Evolutionary conservation across 2,888 invertebrate species (phyloP).

Genomic region (Helicoverpa assulta): DNA sequence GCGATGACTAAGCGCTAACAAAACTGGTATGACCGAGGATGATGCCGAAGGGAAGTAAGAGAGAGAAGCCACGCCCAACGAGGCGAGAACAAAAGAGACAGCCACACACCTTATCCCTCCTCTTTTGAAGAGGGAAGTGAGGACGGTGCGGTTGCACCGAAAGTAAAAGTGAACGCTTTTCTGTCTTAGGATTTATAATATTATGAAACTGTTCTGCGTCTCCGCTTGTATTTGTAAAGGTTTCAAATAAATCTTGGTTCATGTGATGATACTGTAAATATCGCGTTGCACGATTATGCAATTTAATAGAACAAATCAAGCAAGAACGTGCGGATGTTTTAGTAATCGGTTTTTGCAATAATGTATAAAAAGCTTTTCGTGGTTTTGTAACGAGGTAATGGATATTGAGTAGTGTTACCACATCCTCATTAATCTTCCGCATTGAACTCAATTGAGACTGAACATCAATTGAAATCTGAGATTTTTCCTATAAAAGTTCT

Average conservation of each 20-base stretch:
- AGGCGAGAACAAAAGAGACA: slow-evolving; percentile 70
- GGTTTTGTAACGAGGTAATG: slow-evolving; percentile 1
- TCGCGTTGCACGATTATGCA: slow-evolving; percentile 40
- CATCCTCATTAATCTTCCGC: slow-evolving; percentile 3
- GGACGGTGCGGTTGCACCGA: slow-evolving; percentile 77
- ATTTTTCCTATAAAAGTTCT: background rate
- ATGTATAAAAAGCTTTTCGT: slow-evolving; percentile 20
- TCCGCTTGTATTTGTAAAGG: slow-evolving; percentile 43
- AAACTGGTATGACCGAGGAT: slow-evolving; percentile 80
- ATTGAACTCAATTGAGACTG: background rate
- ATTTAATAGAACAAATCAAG: slow-evolving; percentile 28
- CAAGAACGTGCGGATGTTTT: slow-evolving; percentile 9
- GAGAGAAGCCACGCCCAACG: slow-evolving; percentile 63
- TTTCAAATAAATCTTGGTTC: slow-evolving; percentile 40
- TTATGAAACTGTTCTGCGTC: slow-evolving; percentile 72
- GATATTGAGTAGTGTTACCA: background rate
- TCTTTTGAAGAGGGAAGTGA: slow-evolving; percentile 79
- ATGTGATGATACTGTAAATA: slow-evolving; percentile 18
- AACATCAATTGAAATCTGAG: background rate
- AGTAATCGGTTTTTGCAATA: slow-evolving; percentile 33
- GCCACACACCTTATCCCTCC: slow-evolving; percentile 69
- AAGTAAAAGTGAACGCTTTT: slow-evolving; percentile 86
- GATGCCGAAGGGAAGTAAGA: slow-evolving; percentile 73
- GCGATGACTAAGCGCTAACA: slow-evolving; percentile 83
- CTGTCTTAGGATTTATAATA: slow-evolving; percentile 74